Conservation (phyloP, 2,113 vertebrate species). For the Malurus melanocephalus region DNA sequence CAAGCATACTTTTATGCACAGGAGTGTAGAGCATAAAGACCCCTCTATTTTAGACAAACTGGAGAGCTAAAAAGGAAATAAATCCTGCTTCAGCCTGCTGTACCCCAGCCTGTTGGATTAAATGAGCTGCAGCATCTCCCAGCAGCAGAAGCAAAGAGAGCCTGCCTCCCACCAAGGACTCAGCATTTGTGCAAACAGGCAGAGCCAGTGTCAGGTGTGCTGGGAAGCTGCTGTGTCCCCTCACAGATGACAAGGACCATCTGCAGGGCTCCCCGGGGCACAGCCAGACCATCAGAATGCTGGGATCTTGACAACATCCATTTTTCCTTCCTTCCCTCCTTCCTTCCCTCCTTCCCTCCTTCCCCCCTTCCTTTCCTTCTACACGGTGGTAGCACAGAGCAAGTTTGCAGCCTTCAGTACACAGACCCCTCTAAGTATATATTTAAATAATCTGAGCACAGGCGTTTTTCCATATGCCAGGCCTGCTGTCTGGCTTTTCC, state of each 20-base stretch:
- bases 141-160: neutral
- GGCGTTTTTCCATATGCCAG: neutral
- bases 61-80: neutral
- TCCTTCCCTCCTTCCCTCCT: neutral
- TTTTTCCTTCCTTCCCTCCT: neutral
- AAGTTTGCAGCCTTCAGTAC: neutral
- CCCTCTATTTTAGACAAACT: neutral
- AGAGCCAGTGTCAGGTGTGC: neutral
- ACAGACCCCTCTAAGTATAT: neutral
- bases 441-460: conserved; percentile 21
- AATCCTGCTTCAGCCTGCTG: neutral
- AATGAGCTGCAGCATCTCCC: neutral
- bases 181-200: rapidly evolving
- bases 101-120: neutral
- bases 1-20: neutral
- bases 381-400: neutral
- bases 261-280: neutral
- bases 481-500: neutral
- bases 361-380: neutral
- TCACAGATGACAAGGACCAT: neutral
- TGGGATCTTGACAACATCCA: neutral
- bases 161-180: neutral
- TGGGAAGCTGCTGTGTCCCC: neutral
- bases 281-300: rapidly evolving
- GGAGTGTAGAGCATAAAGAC: neutral